phyloP scores from a whole-genome alignment of 2,113 vertebrate genomes.

The Lepisosteus osseus region DNA sequence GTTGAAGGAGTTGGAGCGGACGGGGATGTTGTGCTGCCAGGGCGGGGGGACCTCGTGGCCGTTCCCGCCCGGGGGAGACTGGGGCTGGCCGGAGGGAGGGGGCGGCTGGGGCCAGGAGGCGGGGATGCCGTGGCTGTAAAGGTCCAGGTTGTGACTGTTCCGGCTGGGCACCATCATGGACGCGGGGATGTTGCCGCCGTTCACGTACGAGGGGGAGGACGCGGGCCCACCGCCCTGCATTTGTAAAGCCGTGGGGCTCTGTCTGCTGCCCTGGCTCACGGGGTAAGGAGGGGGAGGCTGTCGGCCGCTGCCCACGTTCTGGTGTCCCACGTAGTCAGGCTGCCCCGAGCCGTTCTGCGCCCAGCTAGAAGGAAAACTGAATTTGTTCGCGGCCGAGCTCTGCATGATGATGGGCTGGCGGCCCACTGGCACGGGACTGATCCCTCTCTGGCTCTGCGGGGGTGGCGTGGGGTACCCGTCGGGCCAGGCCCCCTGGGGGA shows the following conservation, averaged over 20 bases:
- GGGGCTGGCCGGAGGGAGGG: conserved; percentile 56
- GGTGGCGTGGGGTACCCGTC: conserved; percentile 76
- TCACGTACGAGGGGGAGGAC: conserved; percentile 74
- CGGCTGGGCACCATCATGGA: conserved; percentile 82
- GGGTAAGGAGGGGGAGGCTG: conserved; percentile 90
- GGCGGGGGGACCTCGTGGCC: conserved; percentile 76
- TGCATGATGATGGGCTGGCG: conserved; percentile 97
- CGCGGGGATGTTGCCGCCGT: conserved; percentile 76
- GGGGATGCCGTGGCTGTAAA: conserved; percentile 75
- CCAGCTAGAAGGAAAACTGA: conserved; percentile 80
- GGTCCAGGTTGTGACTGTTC: conserved; percentile 90
- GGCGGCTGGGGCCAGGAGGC: conserved; percentile 80
- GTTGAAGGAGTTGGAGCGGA: conserved; percentile 91
- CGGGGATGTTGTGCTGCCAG: conserved; percentile 82
- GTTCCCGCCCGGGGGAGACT: conserved; percentile 65
- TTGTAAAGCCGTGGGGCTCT: conserved; percentile 82
- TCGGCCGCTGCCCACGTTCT: conserved; percentile 66
- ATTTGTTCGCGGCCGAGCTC: conserved; percentile 80
- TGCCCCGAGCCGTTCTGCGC: conserved; percentile 80
- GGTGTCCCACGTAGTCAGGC: conserved; percentile 78
- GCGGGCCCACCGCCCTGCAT: conserved; percentile 77
- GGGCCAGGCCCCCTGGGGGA: conserved; percentile 83
- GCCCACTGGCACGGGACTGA: conserved; percentile 81
- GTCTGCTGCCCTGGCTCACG: conserved; percentile 75
- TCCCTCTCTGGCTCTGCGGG: conserved; percentile 77